A percentile compares a stretch with the other conserved stretches of the same genome.
Evolutionary conservation across 2,888 invertebrate genomes (phyloP).

Genomic region (Lordiphosa andalusiaca): DNA sequence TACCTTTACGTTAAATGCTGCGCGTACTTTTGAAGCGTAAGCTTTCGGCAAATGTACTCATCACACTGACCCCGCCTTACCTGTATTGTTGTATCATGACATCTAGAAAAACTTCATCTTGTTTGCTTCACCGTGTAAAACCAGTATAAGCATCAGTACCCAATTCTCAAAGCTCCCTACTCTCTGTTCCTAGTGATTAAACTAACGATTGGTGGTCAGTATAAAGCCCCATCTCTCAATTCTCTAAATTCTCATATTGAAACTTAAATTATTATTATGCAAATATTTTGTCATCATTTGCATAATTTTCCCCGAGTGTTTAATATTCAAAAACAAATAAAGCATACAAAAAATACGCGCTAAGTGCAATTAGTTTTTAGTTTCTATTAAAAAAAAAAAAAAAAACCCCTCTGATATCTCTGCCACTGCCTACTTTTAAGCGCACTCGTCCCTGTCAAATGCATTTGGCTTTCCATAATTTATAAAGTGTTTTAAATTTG

Average conservation of each 20-base stretch:
- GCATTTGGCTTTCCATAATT: conserved; percentile 28
- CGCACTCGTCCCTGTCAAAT: conserved; percentile 6
- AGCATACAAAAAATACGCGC: not conserved
- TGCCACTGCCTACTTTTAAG: conserved; percentile 17
- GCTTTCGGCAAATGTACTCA: no score
- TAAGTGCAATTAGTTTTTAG: not conserved
- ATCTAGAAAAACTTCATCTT: no score
- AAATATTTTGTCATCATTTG: not conserved
- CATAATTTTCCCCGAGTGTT: conserved; percentile 10
- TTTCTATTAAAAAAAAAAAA: not conserved
- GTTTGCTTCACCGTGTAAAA: no score
- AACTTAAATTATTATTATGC: not conserved
- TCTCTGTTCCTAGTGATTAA: not conserved
- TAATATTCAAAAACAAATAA: conserved; percentile 17
- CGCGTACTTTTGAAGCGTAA: no score
- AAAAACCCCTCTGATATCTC: no score
- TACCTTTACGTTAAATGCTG: no score
- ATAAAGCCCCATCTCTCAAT: not conserved
- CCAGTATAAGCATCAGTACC: no score
- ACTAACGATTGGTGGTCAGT: not conserved
- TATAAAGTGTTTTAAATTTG: conserved; percentile 39
- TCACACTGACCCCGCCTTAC: no score
- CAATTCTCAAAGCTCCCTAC: no score
- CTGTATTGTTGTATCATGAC: no score
- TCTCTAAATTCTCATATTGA: not conserved